Evolutionary conservation across 1,140 invertebrate species (phyloP).

Genomic region (Drosophila trapezifrons): DNA sequence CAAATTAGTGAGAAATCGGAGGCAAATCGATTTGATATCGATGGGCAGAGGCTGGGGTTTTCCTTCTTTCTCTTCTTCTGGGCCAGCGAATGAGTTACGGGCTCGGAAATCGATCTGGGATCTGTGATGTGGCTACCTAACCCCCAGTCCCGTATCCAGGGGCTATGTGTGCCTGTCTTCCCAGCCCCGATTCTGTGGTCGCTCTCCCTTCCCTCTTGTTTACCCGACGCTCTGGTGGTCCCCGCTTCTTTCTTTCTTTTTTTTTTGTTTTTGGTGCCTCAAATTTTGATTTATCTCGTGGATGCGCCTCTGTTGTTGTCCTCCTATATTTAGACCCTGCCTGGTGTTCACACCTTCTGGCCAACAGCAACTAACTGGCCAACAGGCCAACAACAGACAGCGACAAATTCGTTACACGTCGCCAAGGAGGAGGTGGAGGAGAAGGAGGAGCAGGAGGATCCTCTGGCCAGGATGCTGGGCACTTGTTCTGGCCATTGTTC

Average conservation of each 20-base stretch:
- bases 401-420: constrained; percentile 76
- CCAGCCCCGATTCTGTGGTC: constrained; percentile 25
- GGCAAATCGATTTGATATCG: constrained; percentile 75
- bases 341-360: constrained; percentile 70
- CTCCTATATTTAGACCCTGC: constrained; percentile 62
- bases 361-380: constrained; percentile 44
- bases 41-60: constrained; percentile 21
- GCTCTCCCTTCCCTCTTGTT: constrained; percentile 36
- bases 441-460: not conserved
- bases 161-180: constrained; percentile 2
- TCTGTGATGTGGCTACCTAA: constrained; percentile 34
- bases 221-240: constrained; percentile 70
- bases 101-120: constrained; percentile 46
- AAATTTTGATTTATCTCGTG: constrained; percentile 77
- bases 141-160: not conserved
- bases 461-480: constrained; percentile 21
- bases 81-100: constrained; percentile 65
- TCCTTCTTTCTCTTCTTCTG: constrained; percentile 16
- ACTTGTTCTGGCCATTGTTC: constrained; percentile 54
- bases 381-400: constrained; percentile 56
- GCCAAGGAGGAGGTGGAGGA: not conserved
- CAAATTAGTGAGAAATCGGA: constrained; percentile 73
- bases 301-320: constrained; percentile 51
- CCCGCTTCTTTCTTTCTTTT: constrained; percentile 10
- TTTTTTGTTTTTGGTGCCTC: constrained; percentile 19